phyloP scores from a whole-genome alignment of 2,113 vertebrate species.

The Callopanchax toddi region DNA sequence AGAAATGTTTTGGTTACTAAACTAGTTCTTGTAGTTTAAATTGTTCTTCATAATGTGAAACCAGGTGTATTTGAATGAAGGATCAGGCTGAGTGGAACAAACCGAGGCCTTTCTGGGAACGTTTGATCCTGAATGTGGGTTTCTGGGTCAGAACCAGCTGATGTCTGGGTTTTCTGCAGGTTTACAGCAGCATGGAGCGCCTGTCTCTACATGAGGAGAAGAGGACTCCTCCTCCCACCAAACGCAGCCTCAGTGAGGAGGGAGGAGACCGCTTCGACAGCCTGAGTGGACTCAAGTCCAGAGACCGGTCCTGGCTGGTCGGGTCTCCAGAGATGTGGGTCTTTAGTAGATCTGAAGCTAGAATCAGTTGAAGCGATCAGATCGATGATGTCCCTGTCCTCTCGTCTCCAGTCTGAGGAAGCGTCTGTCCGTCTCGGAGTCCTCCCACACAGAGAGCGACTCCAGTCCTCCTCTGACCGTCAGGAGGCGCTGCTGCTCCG shows the following conservation, averaged over 20 bases:
- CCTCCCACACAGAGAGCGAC: conserved; percentile 97
- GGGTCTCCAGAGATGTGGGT: conserved; percentile 96
- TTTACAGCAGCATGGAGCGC: conserved; percentile 97
- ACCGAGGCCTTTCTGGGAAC: too few relatives aligned
- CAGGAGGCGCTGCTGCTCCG: conserved; percentile 89
- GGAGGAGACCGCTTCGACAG: conserved; percentile 88
- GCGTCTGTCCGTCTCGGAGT: conserved; percentile 93
- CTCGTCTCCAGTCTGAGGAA: conserved; percentile 85
- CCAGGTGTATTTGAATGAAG: too few relatives aligned
- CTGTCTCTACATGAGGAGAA: conserved; percentile 93
- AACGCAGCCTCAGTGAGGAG: conserved; percentile 95
- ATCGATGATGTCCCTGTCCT: background rate
- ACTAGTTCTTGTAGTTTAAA: too few relatives aligned
- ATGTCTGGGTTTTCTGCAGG: conserved; percentile 74
- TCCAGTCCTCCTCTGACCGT: conserved; percentile 94
- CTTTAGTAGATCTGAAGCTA: background rate
- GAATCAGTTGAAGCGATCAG: background rate
- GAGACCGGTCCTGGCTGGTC: conserved; percentile 92
- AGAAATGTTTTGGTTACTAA: too few relatives aligned
- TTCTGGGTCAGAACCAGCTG: background rate
- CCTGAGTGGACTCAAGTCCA: conserved; percentile 84
- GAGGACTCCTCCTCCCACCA: conserved; percentile 88
- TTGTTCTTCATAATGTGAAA: too few relatives aligned
- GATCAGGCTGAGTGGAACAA: too few relatives aligned
- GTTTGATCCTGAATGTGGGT: too few relatives aligned